These are phyloP conservation scores for Gallinago nigripennis DNA, from an alignment of 2,797 vertebrate genomes.

Conservation along the genomic window DNA sequence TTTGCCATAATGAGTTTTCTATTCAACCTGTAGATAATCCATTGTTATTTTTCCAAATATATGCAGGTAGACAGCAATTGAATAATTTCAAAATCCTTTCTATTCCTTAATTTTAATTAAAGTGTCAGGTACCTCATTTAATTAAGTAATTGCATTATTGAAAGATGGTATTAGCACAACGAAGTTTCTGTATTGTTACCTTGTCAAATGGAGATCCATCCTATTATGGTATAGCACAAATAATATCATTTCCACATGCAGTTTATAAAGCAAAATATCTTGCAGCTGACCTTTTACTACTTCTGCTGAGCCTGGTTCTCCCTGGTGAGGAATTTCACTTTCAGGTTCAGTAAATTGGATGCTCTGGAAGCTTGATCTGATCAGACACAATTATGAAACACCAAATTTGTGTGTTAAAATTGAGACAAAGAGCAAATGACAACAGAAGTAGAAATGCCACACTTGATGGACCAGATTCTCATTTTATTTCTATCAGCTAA, in stretches of 20 bases:
- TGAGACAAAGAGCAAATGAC: not conserved
- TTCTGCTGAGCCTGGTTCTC: not conserved
- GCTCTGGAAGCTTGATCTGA: not conserved
- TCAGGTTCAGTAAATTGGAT: not conserved
- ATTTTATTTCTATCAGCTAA: slow-evolving; percentile 3
- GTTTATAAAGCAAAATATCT: slow-evolving; percentile 6
- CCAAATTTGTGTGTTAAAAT: not conserved
- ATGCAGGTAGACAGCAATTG: not conserved
- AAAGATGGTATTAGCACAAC: not conserved
- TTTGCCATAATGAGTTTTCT: not conserved
- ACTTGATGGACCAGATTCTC: not conserved
- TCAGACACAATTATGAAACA: not conserved
- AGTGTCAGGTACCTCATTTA: not conserved
- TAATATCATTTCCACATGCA: not conserved
- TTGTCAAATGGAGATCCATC: not conserved
- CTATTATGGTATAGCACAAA: not conserved
- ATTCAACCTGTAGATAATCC: not conserved
- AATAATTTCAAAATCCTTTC: not conserved
- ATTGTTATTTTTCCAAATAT: not conserved
- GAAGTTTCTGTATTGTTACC: not conserved
- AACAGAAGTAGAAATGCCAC: not conserved
- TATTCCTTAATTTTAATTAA: not conserved
- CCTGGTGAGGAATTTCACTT: not conserved
- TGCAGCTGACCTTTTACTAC: not conserved
- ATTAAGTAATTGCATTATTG: not conserved